Conservation (phyloP, 2,888 invertebrate species). For the Graphium colonna region DNA sequence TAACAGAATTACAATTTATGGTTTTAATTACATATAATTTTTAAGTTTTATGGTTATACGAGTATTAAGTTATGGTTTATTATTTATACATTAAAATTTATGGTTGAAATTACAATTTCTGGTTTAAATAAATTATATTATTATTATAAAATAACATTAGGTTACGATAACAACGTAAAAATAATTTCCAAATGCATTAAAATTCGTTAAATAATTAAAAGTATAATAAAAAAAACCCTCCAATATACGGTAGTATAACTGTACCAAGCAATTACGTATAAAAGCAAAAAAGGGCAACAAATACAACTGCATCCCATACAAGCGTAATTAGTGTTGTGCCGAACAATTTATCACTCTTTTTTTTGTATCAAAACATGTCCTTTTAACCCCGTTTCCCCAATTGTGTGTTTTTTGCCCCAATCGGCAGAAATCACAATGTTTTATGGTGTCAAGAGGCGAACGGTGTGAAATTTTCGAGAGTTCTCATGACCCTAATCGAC, state of each 20-base stretch:
- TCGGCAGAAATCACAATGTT: constrained; percentile 58
- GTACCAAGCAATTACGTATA: constrained; percentile 16
- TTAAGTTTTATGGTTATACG: no score
- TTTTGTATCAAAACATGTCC: constrained; percentile 74
- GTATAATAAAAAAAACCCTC: not conserved
- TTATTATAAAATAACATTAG: no score
- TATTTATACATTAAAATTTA: no score
- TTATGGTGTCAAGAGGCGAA: constrained; percentile 63
- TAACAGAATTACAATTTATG: no score
- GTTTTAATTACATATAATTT: no score
- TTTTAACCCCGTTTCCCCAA: constrained; percentile 67
- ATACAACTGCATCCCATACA: constrained; percentile 61
- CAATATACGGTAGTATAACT: constrained; percentile 15
- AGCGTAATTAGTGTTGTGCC: constrained; percentile 73
- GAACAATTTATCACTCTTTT: constrained; percentile 56
- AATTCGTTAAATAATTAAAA: not conserved
- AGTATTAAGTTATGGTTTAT: no score
- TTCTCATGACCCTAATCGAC: constrained; percentile 57
- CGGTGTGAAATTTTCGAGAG: constrained; percentile 58
- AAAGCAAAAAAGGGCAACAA: constrained; percentile 42
- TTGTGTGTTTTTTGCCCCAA: constrained; percentile 58
- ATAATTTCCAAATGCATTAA: no score
- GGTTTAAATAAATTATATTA: no score
- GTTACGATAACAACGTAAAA: no score
- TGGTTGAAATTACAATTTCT: no score